Percentiles rank a stretch among this genome's conserved stretches.
Evolutionary conservation across 2,888 invertebrate species (phyloP).

Genomic region (Griposia aprilina): DNA sequence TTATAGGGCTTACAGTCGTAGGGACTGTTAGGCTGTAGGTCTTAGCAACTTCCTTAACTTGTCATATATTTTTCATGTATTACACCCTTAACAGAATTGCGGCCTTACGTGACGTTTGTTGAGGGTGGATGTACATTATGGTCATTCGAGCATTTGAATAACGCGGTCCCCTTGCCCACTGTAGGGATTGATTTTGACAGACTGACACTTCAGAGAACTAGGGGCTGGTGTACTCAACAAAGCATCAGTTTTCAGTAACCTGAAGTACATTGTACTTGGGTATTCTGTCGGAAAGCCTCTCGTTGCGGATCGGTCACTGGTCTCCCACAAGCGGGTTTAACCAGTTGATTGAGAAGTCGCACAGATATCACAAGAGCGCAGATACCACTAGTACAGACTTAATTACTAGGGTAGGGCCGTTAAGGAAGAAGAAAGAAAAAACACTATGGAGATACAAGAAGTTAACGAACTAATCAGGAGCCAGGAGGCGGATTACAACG

Average conservation of each 20-base stretch:
- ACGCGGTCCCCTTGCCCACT: not conserved
- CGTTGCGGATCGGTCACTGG: constrained; percentile 10
- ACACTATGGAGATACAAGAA: constrained; percentile 7
- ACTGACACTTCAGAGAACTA: constrained; percentile 9
- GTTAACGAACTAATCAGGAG: constrained; percentile 8
- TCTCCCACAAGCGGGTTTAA: constrained; percentile 6
- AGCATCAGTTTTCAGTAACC: constrained; percentile 10
- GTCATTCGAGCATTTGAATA: no score
- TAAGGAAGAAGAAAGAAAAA: not conserved
- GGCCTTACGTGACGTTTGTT: no score
- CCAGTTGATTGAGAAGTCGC: constrained; percentile 18
- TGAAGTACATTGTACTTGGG: constrained; percentile 9
- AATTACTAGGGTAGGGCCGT: constrained; percentile 2
- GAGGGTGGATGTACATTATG: no score
- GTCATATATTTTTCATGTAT: no score
- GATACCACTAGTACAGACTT: constrained; percentile 8
- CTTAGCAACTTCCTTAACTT: no score
- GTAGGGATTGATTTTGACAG: not conserved
- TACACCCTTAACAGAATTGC: no score
- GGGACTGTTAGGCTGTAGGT: no score
- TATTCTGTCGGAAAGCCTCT: constrained; percentile 3
- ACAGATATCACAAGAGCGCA: constrained; percentile 4
- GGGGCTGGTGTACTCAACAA: constrained; percentile 13
- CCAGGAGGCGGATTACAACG: constrained; percentile 8
- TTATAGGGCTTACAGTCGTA: no score